A percentile compares a stretch with the other conserved stretches of the same genome.
These are phyloP conservation scores for Galemys pyrenaicus DNA, from an alignment of 2,113 vertebrate species.

Conservation along the genomic window DNA sequence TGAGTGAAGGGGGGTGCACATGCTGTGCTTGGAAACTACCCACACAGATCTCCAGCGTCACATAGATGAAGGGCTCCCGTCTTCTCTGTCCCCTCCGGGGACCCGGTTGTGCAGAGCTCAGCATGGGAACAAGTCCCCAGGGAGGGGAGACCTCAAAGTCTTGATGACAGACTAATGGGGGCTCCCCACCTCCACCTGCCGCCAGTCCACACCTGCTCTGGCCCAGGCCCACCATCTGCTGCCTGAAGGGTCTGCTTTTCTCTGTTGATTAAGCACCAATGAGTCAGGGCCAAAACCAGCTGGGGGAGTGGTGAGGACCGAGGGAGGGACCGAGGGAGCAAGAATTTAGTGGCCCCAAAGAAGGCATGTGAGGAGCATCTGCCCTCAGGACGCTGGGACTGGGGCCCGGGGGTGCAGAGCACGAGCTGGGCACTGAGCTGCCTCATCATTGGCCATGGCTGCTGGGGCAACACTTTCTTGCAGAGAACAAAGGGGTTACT, in stretches of 20 bases:
- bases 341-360: background rate
- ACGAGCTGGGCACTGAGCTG: background rate
- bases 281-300: conserved; percentile 63
- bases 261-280: conserved; percentile 71
- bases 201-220: conserved; percentile 36
- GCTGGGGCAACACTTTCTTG: background rate
- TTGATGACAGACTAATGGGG: conserved; percentile 72
- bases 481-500: background rate
- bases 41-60: background rate
- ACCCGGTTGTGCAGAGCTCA: background rate
- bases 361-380: background rate
- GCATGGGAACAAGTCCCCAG: conserved; percentile 30
- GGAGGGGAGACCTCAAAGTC: conserved; percentile 52
- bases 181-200: background rate
- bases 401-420: background rate
- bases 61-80: conserved; percentile 7
- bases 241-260: conserved; percentile 63
- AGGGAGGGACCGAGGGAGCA: background rate
- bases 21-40: background rate
- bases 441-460: background rate
- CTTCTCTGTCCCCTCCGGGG: conserved; percentile 30
- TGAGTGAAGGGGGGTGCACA: background rate
- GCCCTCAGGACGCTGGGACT: background rate
- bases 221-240: conserved; percentile 20
- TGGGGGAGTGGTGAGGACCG: background rate